Base-by-base conservation (phyloP, 92 coral and sea anemone genomes). In the Bergia puertoricense region DNA sequence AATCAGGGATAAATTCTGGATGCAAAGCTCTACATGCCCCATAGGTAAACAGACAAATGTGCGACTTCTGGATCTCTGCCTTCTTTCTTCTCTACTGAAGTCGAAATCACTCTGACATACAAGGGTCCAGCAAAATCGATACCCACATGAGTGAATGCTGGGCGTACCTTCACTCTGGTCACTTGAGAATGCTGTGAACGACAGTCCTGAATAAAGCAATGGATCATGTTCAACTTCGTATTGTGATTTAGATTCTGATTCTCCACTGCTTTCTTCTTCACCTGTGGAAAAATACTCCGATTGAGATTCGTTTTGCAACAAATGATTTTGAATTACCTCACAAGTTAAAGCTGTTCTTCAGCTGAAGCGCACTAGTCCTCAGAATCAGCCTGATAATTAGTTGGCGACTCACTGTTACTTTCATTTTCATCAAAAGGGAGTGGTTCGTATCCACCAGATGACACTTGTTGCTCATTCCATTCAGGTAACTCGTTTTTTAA, bases 11-110 rank as follows among this genome's bases (percentile, higher is more conserved):
- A 37, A 85, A 77, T 76, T 92, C 94, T 46, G 90, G 76, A 83
- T 92, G 94, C 42, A 92, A 44, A 11, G 96, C 92, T 86, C 94
- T 88, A 23, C 92, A 88, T 16, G 91, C 76, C 41, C 77, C 66
- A 74, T 88, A 91, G n/a, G 93, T 91, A 88, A 89, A 93, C 81
- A 92, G n/a, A 39, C 69, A 78, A 46, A 88, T 71, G 43, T 88
- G 85, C 22, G 86, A 43, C 93, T 90, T 91, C 84, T 85, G 62
- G 80, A 81, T 68, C 9, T 76, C 13, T 41, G 30, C 30, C 30
- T 30, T 15, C 80, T 13, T 14, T 16, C 30, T 76, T 41, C 78
- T 79, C 85, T 42, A 62, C 79, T n/a, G 69, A 67, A 20, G 81
- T 86, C 51, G 84, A 30, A 20, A 39, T 14, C 8, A 88, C 78